Evolutionary conservation across 1,140 invertebrate genomes (phyloP), one percentile per base, ranked within the genome.

Genomic region (Ganaspis sp.): DNA sequence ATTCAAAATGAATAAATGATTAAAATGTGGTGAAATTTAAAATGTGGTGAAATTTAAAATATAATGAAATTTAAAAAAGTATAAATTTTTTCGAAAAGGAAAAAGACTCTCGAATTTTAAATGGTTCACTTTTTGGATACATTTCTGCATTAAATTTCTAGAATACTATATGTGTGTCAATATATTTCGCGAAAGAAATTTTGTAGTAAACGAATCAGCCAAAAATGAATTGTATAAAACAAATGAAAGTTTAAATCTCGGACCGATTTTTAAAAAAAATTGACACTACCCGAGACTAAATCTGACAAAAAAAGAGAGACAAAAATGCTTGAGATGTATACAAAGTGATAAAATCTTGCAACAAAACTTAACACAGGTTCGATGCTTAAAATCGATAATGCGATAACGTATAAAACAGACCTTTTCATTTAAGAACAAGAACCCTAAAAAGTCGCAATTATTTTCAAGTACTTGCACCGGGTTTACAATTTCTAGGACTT

Each of bases 111-210:
- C 74, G 71, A 37, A 58, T 73, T 72, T 42, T 70, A 71, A 73
- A 72, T 74, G 53, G 37, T 77, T 72, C 76, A 81, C 75, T 81
- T 76, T 77, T 78, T 81, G 69, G 54, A 77, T 49, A 45, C 42
- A 45, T 45, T 45, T n/a, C 4, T 19, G 45, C 8, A n/a, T 17
- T 8, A 49, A 49, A 49, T 49, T 49, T 80, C 73, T 53, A 77
- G 58, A 40, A 74, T 26, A 40, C 69, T 75, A 15, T 74, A 9
- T 74, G 8, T 37, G 6, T 9, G 15, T 37, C 21, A 17, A 12
- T 9, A 71, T n/a, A n/a, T n/a, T n/a, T n/a, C n/a, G n/a, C n/a
- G n/a, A n/a, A n/a, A n/a, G n/a, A n/a, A n/a, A n/a, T n/a, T n/a
- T n/a, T n/a, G n/a, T n/a, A n/a, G n/a, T n/a, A n/a, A n/a, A n/a